These are phyloP conservation scores for Melanerpes aurifrons DNA, from an alignment of 2,113 vertebrate species.

Conservation along the genomic window DNA sequence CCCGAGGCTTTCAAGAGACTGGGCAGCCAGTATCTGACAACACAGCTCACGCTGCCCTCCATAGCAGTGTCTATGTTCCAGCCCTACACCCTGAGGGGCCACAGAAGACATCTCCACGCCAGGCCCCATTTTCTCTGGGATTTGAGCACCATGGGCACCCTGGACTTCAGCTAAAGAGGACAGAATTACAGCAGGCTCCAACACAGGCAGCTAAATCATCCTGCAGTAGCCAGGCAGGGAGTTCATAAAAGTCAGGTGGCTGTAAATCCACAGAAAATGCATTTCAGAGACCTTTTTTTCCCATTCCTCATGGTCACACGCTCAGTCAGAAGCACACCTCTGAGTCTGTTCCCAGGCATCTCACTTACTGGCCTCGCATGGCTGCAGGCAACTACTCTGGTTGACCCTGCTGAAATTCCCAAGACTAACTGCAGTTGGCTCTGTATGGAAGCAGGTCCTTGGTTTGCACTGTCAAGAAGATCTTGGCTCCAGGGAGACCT, in stretches of 20 bases:
- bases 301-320: fast-evolving
- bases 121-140: not conserved
- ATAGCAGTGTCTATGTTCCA: not conserved
- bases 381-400: fast-evolving
- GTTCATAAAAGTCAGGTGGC: not conserved
- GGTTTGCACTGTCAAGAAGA: not conserved
- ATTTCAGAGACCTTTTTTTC: not conserved
- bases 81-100: not conserved
- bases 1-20: not conserved
- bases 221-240: not conserved
- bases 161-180: not conserved
- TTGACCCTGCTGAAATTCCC: not conserved
- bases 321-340: not conserved
- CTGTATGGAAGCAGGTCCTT: not conserved
- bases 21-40: not conserved
- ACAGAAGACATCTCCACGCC: not conserved
- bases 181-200: not conserved
- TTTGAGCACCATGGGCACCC: not conserved
- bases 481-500: not conserved
- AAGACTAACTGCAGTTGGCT: not conserved
- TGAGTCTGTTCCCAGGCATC: not conserved
- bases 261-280: not conserved
- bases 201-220: not conserved
- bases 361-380: not conserved
- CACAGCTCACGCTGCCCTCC: not conserved